Base-by-base conservation (phyloP, 2,113 vertebrate species). In the Crotophaga sulcirostris region DNA sequence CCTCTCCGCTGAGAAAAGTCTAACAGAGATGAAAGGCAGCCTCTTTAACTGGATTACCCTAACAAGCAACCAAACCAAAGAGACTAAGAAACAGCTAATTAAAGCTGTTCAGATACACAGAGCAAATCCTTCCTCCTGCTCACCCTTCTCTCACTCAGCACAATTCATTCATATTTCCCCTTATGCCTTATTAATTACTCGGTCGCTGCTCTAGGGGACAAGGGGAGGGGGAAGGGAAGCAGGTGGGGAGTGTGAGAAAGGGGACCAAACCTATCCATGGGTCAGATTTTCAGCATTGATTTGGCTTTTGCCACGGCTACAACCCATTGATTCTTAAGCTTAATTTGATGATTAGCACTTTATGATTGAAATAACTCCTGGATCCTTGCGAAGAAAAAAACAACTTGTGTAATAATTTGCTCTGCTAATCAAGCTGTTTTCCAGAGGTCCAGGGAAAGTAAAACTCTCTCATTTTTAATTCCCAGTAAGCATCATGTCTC, bases 11-110 rank as follows among this genome's bases (percentile, higher is more conserved):
- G 96, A 93, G 87, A 97, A 95, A 96, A 96, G 97, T 96, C 97
- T 95, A 97, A 96, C 62, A 3, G 96, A 98, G 98, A 98, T 98
- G 97, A 98, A 98, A 98, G 98, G 97, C 93, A 97, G 95, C 89
- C 89, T 94, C 97, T 97, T 97, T 98, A 98, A 98, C 97, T 98
- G 97, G 98, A 98, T 98, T 98, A 98, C 96, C 96, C 97, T 93
- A 92, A 97, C 95, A 97, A 98, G 96, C 95, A 90, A 96, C 90
- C 80, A 97, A 96, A 97, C 97, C 95, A 97, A 97, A 98, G 97
- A 97, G 96, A 97, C 97, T 96, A 96, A 98, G 97, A 88, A 98
- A 93, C 96, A 96, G 95, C 97, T 98, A 98, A 98, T 98, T 98
- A 98, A 98, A 98, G 97, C 97, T 96, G 97, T 97, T 98, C 97